These are phyloP conservation scores for Drosophila oshimai DNA, from an alignment of 1,140 invertebrate species.

Conservation along the genomic window DNA sequence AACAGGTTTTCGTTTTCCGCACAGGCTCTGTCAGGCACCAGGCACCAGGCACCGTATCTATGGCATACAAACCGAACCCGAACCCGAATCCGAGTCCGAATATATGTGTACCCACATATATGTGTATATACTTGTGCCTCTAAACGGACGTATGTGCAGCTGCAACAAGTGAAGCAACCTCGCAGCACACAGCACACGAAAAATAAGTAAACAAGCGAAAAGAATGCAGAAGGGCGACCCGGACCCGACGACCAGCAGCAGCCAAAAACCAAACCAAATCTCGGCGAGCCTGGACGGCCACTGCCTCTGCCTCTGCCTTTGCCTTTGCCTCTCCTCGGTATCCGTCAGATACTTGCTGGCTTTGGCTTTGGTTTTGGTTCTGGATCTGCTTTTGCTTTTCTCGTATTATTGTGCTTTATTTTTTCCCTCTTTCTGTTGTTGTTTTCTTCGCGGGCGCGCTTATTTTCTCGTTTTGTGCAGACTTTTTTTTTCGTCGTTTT, in stretches of 20 bases:
- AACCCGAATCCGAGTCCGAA: slow-evolving; percentile 26
- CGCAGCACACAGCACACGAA: slow-evolving; percentile 40
- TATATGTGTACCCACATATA: slow-evolving; percentile 13
- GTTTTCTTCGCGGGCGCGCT: slow-evolving; percentile 46
- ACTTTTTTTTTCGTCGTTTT: slow-evolving; percentile 50
- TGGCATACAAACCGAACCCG: slow-evolving; percentile 56
- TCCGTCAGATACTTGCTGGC: slow-evolving; percentile 48
- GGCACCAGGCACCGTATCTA: slow-evolving; percentile 41
- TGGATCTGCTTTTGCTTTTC: slow-evolving; percentile 39
- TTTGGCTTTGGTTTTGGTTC: slow-evolving; percentile 42
- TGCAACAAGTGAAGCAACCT: slow-evolving; percentile 76
- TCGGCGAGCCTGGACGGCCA: slow-evolving; percentile 29
- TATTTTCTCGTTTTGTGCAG: slow-evolving; percentile 69
- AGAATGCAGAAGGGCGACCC: slow-evolving; percentile 73
- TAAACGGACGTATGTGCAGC: slow-evolving; percentile 41
- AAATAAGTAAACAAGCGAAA: slow-evolving; percentile 68
- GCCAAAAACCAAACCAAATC: slow-evolving; percentile 49
- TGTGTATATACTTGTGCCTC: background rate
- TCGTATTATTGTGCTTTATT: slow-evolving; percentile 33
- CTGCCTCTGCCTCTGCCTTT: too few species aligned
- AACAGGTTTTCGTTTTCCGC: slow-evolving; percentile 73
- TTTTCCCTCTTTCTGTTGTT: slow-evolving; percentile 29
- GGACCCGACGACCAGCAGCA: too few species aligned
- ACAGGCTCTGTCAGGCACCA: slow-evolving; percentile 43
- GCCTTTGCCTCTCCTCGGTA: slow-evolving; percentile 17